A percentile compares a stretch with the other conserved stretches of the same genome.
These are phyloP conservation scores for Oxytorus armatus DNA, from an alignment of 2,888 invertebrate species.

Conservation along the genomic window DNA sequence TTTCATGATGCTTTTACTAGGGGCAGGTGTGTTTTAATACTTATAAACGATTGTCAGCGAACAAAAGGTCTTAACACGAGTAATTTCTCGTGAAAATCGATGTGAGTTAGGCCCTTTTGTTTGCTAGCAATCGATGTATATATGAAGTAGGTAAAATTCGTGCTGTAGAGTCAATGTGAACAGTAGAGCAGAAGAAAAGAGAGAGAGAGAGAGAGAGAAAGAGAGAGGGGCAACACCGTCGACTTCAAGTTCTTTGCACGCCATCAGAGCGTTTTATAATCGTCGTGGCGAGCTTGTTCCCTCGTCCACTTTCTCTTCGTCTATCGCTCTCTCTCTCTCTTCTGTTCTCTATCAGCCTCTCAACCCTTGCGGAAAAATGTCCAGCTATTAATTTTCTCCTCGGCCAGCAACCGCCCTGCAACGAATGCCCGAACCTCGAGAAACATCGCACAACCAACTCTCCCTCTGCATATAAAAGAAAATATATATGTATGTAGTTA, in stretches of 20 bases:
- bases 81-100: not conserved
- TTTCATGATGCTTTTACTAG: constrained; percentile 21
- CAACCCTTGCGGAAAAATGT: constrained; percentile 74
- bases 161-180: constrained; percentile 7
- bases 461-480: constrained; percentile 9
- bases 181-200: constrained; percentile 19
- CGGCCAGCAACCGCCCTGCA: constrained; percentile 69
- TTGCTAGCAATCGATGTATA: not conserved
- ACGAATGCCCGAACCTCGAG: constrained; percentile 64
- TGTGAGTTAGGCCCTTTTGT: not conserved
- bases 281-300: constrained; percentile 67
- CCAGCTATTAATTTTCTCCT: constrained; percentile 77
- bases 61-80: constrained; percentile 1
- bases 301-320: constrained; percentile 52
- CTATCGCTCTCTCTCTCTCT: constrained; percentile 45
- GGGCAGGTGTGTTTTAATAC: constrained; percentile 1
- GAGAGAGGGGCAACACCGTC: constrained; percentile 9
- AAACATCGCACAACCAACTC: constrained; percentile 15
- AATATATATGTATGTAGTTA: no score
- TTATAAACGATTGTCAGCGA: not conserved
- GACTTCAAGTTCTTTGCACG: constrained; percentile 75
- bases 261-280: constrained; percentile 80
- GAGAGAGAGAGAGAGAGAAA: constrained; percentile 19
- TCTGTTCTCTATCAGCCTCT: constrained; percentile 45
- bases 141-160: constrained; percentile 7